Conservation (phyloP, 53 echinoderm and acorn worm genomes). For the Mesocentrotus franciscanus region DNA sequence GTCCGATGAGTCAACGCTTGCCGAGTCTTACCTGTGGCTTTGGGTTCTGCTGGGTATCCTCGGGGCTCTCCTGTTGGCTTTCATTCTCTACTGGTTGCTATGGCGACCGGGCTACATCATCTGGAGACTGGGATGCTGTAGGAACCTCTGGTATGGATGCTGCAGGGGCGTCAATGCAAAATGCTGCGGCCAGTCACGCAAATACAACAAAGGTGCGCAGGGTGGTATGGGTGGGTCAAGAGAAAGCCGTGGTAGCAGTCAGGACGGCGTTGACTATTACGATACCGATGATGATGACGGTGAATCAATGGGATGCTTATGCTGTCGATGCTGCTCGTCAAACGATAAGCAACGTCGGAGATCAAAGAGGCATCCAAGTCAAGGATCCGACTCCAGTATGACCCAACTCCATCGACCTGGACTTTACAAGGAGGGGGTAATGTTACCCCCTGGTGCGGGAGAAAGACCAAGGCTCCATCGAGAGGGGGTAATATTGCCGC, state of each 20-base stretch:
- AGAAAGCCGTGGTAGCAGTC: neutral
- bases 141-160: conserved; percentile 68
- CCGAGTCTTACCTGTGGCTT: conserved; percentile 18
- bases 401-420: conserved; percentile 45
- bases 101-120: conserved; percentile 80
- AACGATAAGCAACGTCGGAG: neutral
- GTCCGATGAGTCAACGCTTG: neutral
- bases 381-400: conserved; percentile 27
- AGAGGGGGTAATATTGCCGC: conserved; percentile 36
- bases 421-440: conserved; percentile 29
- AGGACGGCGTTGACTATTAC: neutral
- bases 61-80: conserved; percentile 53
- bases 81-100: conserved; percentile 74
- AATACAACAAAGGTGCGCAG: conserved; percentile 36
- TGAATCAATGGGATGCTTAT: neutral
- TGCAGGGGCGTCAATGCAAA: conserved; percentile 10
- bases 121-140: conserved; percentile 76
- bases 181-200: conserved; percentile 50
- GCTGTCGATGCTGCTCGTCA: conserved; percentile 40
- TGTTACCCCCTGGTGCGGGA: conserved; percentile 33
- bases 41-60: conserved; percentile 64
- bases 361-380: neutral
- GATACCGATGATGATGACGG: conserved; percentile 43
- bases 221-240: conserved; percentile 31
- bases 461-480: neutral